These are phyloP conservation scores for Telmatochromis sp. DNA, from an alignment of 2,113 vertebrate species.

Conservation along the genomic window DNA sequence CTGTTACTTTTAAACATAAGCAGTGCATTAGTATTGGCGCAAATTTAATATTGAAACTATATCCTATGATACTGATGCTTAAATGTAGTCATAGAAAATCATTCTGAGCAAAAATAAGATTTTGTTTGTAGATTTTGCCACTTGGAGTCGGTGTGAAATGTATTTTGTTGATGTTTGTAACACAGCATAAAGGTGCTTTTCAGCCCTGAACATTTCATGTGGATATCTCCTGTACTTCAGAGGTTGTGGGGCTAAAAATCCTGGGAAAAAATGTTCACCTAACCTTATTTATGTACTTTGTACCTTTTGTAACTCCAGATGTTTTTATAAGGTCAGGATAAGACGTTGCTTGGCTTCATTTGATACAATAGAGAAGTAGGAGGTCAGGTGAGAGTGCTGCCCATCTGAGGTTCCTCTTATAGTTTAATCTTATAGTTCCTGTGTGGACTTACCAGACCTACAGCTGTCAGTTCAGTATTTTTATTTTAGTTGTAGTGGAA, in stretches of 20 bases:
- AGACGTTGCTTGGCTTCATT: not conserved
- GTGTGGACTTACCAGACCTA: not conserved
- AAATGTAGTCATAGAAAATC: not conserved
- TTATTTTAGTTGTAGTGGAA: not conserved
- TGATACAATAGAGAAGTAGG: not conserved
- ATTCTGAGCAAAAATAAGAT: not conserved
- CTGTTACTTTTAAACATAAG: not conserved
- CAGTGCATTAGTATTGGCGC: not conserved
- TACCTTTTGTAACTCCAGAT: not conserved
- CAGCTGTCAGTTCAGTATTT: not conserved
- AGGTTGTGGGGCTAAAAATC: not conserved
- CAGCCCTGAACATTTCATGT: not conserved
- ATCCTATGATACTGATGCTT: not conserved
- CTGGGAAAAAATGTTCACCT: accelerated
- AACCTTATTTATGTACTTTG: not conserved
- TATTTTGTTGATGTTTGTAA: not conserved
- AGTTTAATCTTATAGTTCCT: not conserved
- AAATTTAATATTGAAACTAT: not conserved
- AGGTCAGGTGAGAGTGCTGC: not conserved
- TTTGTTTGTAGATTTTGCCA: not conserved
- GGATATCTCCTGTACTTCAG: not conserved
- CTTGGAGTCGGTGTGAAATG: not conserved
- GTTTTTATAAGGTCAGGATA: not conserved
- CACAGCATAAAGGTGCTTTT: accelerated
- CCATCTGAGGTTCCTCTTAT: not conserved